These are phyloP conservation scores for Spisula subtruncata DNA, from an alignment of 2,888 invertebrate species.

Conservation along the genomic window DNA sequence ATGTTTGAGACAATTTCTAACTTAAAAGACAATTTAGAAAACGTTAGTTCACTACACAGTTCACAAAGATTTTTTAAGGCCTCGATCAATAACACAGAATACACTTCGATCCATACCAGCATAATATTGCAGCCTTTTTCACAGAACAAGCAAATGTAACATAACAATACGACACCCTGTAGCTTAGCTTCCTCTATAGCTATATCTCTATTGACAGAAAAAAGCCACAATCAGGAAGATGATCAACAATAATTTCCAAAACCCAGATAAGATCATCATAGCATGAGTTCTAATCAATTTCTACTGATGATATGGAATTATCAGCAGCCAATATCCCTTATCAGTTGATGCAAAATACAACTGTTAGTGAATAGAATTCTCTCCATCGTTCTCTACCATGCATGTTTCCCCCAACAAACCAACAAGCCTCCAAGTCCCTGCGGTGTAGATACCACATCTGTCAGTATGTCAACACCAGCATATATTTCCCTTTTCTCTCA, in stretches of 20 bases:
- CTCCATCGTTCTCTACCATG: background rate
- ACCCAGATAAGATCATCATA: background rate
- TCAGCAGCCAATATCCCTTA: background rate
- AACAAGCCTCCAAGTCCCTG: background rate
- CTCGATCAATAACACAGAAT: no score
- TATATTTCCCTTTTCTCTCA: constrained; percentile 2
- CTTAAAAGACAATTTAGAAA: no score
- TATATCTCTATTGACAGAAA: background rate
- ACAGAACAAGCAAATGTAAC: background rate
- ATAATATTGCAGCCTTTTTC: background rate
- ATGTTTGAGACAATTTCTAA: no score
- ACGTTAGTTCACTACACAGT: no score
- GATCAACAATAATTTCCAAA: constrained; percentile 7
- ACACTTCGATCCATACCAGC: background rate
- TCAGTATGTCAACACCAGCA: background rate
- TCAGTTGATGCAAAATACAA: constrained; percentile 22
- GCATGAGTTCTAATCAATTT: background rate
- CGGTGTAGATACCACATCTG: background rate
- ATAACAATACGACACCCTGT: background rate
- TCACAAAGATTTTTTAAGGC: no score
- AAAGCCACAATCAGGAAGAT: background rate
- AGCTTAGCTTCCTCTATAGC: background rate
- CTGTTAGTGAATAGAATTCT: background rate
- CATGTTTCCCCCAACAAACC: no score
- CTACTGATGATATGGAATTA: constrained; percentile 6